Percentiles rank a stretch among this genome's conserved stretches.
Conservation (phyloP, 2,888 invertebrate genomes). For the Aporophyla nigra region DNA sequence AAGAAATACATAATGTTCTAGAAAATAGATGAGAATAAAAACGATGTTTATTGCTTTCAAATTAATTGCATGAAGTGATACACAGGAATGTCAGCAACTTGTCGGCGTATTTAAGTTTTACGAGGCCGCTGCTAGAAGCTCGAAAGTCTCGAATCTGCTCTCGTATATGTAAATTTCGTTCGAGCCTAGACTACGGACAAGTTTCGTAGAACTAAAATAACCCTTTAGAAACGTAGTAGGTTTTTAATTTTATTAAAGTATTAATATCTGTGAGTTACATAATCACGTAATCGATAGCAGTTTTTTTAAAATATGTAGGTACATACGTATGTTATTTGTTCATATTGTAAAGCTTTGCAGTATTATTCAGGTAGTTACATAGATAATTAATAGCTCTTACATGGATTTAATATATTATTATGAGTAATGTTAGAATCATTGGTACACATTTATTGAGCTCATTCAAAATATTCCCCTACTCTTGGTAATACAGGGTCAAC, state of each 20-base stretch:
- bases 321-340: background rate
- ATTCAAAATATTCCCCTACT: background rate
- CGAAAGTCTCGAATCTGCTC: background rate
- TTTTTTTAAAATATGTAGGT: background rate
- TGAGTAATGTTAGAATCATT: background rate
- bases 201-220: background rate
- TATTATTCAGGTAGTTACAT: background rate
- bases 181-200: background rate
- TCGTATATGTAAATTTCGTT: background rate
- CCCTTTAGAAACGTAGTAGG: background rate
- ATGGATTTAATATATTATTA: background rate
- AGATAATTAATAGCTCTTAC: background rate
- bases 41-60: background rate
- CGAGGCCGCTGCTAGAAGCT: background rate
- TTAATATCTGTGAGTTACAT: background rate
- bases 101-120: background rate
- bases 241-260: background rate
- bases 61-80: background rate
- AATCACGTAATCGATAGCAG: background rate
- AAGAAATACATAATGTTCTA: slow-evolving; percentile 15
- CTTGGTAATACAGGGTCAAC: too few relatives aligned
- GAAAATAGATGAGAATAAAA: slow-evolving; percentile 24
- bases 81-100: background rate
- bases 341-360: slow-evolving; percentile 6
- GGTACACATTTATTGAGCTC: background rate